Evolutionary conservation across 23 tunicate genomes (phyloP).

Genomic region (Clavelina lepadiformis): DNA sequence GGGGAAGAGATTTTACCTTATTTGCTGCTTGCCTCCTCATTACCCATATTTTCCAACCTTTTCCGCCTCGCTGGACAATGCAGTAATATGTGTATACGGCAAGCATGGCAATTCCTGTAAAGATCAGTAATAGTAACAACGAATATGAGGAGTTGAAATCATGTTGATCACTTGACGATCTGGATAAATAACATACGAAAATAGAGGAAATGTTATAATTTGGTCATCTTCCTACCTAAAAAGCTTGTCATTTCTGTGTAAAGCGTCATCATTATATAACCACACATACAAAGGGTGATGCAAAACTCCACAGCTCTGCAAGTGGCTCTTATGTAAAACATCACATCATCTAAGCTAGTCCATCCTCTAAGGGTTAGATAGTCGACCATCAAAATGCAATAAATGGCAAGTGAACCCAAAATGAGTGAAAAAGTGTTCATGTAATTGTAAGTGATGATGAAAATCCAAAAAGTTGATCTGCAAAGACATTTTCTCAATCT

Average conservation of each 20-base stretch:
- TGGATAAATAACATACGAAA: no score
- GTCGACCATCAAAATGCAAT: constrained; percentile 51
- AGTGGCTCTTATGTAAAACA: constrained; percentile 78
- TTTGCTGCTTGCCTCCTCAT: constrained; percentile 63
- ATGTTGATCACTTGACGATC: no score
- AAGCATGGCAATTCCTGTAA: constrained; percentile 53
- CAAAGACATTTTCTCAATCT: background rate
- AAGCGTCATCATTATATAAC: constrained; percentile 65
- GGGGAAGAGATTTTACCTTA: constrained; percentile 55
- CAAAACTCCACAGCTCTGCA: constrained; percentile 75
- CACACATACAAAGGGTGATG: constrained; percentile 70
- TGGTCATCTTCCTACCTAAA: constrained; percentile 57
- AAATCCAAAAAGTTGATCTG: constrained; percentile 73
- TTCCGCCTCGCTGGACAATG: constrained; percentile 74
- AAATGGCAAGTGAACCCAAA: constrained; percentile 61
- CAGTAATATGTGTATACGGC: constrained; percentile 79
- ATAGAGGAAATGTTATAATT: no score
- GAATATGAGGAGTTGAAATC: background rate
- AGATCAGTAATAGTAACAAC: no score
- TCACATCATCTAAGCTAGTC: constrained; percentile 70
- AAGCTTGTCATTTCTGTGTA: constrained; percentile 61
- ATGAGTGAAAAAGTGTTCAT: constrained; percentile 67
- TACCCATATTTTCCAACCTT: constrained; percentile 76
- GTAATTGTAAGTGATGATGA: constrained; percentile 69
- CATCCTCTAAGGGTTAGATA: constrained; percentile 50